phyloP scores from a whole-genome alignment of 2,113 vertebrate genomes.

The Bothrops jararaca region DNA sequence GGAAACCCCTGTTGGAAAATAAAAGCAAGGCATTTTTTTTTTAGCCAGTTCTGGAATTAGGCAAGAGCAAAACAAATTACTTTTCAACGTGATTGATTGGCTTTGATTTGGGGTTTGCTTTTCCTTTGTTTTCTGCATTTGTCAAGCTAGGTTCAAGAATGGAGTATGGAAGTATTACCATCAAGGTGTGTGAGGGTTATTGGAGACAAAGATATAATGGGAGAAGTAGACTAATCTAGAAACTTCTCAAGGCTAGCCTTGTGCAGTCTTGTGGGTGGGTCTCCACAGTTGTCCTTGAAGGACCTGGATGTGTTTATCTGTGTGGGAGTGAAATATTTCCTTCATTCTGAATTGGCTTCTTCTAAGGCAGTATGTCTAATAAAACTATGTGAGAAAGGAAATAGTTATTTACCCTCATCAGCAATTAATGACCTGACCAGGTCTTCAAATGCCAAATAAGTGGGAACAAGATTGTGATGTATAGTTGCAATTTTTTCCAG shows the following conservation, averaged over 20 bases:
- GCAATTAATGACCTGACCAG: neutral
- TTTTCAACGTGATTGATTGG: neutral
- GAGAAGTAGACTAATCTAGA: neutral
- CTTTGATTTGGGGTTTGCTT: neutral
- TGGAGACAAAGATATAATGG: neutral
- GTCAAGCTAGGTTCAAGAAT: neutral
- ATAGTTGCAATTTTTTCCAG: no score
- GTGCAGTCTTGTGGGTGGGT: neutral
- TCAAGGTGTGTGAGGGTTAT: neutral
- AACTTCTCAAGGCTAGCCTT: neutral
- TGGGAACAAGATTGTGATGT: neutral
- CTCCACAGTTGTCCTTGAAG: neutral
- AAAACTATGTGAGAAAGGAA: neutral
- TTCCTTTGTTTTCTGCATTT: neutral
- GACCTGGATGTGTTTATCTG: neutral
- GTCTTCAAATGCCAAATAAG: neutral
- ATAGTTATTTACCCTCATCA: neutral
- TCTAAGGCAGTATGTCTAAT: neutral
- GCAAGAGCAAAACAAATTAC: neutral
- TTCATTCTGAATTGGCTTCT: neutral
- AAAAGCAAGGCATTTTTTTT: neutral
- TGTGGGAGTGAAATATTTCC: neutral
- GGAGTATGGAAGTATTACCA: neutral
- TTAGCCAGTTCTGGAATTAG: neutral
- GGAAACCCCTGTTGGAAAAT: neutral